These are phyloP conservation scores for Odocoileus virginianus DNA, from an alignment of 2,113 vertebrate genomes.

Conservation along the genomic window DNA sequence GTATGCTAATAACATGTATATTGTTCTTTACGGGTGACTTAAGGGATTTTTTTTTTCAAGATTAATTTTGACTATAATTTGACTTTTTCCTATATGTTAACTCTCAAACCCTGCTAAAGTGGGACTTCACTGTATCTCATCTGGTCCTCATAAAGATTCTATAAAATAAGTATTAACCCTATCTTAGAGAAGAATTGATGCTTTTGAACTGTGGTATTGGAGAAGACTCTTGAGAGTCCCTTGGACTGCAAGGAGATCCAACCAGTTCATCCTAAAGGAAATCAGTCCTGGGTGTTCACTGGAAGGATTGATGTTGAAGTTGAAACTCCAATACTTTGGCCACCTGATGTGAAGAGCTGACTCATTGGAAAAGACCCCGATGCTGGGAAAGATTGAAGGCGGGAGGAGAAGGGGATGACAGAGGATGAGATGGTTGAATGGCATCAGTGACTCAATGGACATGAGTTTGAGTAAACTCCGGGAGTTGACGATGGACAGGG, in stretches of 20 bases:
- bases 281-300: neutral
- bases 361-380: neutral
- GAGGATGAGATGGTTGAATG: neutral
- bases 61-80: conserved; percentile 12
- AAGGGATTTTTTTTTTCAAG: neutral
- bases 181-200: neutral
- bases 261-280: neutral
- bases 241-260: neutral
- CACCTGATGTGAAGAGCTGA: neutral
- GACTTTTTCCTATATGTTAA: conserved; percentile 16
- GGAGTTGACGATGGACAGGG: neutral
- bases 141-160: neutral
- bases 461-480: neutral
- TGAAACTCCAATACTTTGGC: neutral
- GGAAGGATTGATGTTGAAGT: neutral
- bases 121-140: neutral
- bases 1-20: neutral
- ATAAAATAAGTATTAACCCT: neutral
- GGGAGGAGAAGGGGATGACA: neutral
- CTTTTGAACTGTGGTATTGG: neutral
- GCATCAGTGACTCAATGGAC: neutral
- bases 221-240: neutral
- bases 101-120: neutral
- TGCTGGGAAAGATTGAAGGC: neutral
- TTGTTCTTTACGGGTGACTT: neutral